Evolutionary conservation across 1,140 invertebrate species (phyloP), one percentile per base, ranked within the genome.

Genomic region (Metaphire vulgaris): DNA sequence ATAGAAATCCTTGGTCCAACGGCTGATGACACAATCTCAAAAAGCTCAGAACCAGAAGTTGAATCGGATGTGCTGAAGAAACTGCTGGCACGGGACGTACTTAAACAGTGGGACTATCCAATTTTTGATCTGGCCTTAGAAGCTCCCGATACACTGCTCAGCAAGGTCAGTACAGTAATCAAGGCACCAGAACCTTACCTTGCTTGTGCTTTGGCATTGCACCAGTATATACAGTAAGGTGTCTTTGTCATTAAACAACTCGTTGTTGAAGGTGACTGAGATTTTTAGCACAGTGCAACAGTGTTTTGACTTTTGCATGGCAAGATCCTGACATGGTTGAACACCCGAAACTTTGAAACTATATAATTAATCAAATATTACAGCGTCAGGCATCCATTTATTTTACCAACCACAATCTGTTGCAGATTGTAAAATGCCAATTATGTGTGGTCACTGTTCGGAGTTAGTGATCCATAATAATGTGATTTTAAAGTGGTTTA

Each of bases 41-140:
- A n/a, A n/a, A n/a, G n/a, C n/a, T n/a, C n/a, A 56, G 41, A 56
- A 56, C 41, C 41, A 56, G 6, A 21, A 56, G 41, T 6, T 56
- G 41, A 56, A 56, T 56, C 41, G 6, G 41, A 56, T 56, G 41
- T 12, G 41, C 6, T 56, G 41, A 6, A 56, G 21, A 56, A 21
- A 56, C 70, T 83, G 41, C 77, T 85, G 72, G 77, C 82, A 33
- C 82, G 80, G 34, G 76, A 76, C 41, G 76, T 78, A 30, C 78
- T 85, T 2, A 81, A 80, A 70, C 80, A 83, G 81, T 89, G 88
- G 88, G 88, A 89, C 80, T 90, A 88, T 82, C 89, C 89, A 0
- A 89, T 90, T 33, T 90, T 90, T 82, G 86, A 89, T 29, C 82
- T 90, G 75, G 81, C 88, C 56, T 81, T 84, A 1, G 76, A 80